Evolutionary conservation across 2,888 invertebrate species (phyloP), one percentile per base, ranked within the genome.

Genomic region (Alviniconcha strummeri): DNA sequence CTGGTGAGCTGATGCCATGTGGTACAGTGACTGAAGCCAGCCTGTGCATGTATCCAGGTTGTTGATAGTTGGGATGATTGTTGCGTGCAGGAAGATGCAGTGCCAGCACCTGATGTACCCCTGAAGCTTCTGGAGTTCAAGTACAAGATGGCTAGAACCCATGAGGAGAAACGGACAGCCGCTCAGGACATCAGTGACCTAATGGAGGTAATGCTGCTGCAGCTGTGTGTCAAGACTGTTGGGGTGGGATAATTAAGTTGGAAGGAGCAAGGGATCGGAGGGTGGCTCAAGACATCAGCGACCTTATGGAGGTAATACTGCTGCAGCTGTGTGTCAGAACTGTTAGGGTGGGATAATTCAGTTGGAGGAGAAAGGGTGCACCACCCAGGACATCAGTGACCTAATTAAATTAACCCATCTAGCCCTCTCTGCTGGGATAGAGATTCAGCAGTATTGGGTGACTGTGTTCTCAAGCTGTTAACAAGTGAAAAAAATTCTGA

Each of bases 51-150:
- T 36, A 36, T 36, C 36, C 36, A 36, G 36, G 36, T 36, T 36
- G 3, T 36, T 36, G 36, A 3, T 36, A 3, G 36, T 36, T n/a
- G n/a, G n/a, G n/a, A n/a, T n/a, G n/a, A n/a, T n/a, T n/a, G n/a
- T n/a, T n/a, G 60, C 11, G 7, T 60, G 15, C 85, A 92, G 91
- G 85, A 81, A 85, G 94, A 94, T 89, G 93, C 93, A 67, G 94
- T 94, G 8, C 89, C 91, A 11, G 92, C 93, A 67, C 93, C 91
- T 77, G 94, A 95, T 88, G 94, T 94, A 3, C 93, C 93, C 7
- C 84, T 94, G 64, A 92, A 91, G 60, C 92, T 94, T 77, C 89
- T 94, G 52, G 88, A 92, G 79, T 89, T 91, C 64, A 91, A 92
- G 85, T 87, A 94, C 84, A 87, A 89, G 56, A 80, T 81, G 6